Evolutionary conservation across 2,113 vertebrate genomes (phyloP), one percentile per base, ranked within the genome.

Genomic region (Etia nguti): DNA sequence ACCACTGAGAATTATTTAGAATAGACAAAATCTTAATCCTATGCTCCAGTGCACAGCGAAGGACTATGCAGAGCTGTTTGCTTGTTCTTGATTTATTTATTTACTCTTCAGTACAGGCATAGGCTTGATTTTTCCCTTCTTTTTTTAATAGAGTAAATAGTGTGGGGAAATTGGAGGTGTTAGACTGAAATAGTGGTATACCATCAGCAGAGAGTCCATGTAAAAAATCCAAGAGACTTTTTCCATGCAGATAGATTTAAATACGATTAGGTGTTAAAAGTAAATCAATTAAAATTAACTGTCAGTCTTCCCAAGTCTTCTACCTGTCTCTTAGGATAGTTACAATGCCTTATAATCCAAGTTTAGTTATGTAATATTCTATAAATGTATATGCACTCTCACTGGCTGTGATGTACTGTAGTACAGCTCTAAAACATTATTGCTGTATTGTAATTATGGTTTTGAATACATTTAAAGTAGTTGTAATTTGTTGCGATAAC

Each of bases 11-110:
- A 94, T 92, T 88, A 93, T 90, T 95, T 91, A 94, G 90, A 93
- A 93, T 89, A 94, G 90, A 90, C 88, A 95, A 87, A 94, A 94
- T 91, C 91, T 91, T 93, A 94, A 96, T 95, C 88, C 90, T 54
- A 88, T 84, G 92, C 90, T 90, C 68, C 87, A 81, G 81, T 88
- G 89, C 87, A 70, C 91, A 91, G 70, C 6, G 31, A 86, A 81
- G 56, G 70, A 41, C 73, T 54, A 24, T 31, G 15, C 57, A 75
- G 79, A 59, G 77, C 85, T 82, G 86, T 90, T 88, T 88, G 75
- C 68, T 62, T 55, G 36, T 77, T 59, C 85, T 93, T 87, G 65
- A 90, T 93, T 92, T 89, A 85, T 94, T 93, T 90, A 91, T 88
- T 92, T 88, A 86, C 59, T 46, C 87, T 89, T 88, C 38, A 59